Evolutionary conservation across 53 echinoderm and acorn worm species (phyloP), one percentile per base, ranked within the genome.

Genomic region (Zoroaster sp.): DNA sequence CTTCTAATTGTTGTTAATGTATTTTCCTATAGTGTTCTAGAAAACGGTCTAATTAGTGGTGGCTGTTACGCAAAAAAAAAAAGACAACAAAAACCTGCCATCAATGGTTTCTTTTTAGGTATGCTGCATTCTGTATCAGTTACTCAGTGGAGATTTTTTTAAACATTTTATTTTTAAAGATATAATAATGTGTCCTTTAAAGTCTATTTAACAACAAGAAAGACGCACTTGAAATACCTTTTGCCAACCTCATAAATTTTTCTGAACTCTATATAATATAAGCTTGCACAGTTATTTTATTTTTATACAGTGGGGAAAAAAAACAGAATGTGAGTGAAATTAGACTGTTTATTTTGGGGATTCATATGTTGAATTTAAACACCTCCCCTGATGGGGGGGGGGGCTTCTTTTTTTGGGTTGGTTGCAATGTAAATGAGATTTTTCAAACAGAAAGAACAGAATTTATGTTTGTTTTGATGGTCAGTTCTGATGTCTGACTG

Each of bases 221-320:
- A 68, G 42, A 43, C 68, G 54, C 31, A 11, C 9, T 38, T 59
- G 36, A 78, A 54, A 59, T 38, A 34, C 4, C 37, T 78, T 81
- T 42, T 80, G 42, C 81, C 80, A 80, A 80, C 39, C 37, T 42
- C 44, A 67, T 69, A 40, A 40, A 66, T 32, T 31, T 31, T 33
- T 70, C 68, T 63, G 21, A 39, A 40, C 74, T 74, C 20, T 11
- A 46, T 69, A 35, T 83, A 45, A 46, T 85, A 85, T 71, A 85
- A 74, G 20, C 70, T 34, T 69, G 49, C 71, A 67, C 83, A 85
- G 69, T 65, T 69, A 71, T 85, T 85, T 85, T 85, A 85, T 85
- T 85, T 85, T 85, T 85, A 85, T 85, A 85, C 85, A 49, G 71
- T 85, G 71, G 63, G 28, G 17, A 55, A 17, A 55, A 23, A 59